phyloP scores from a whole-genome alignment of 2,888 invertebrate genomes.

The Noctua janthe region DNA sequence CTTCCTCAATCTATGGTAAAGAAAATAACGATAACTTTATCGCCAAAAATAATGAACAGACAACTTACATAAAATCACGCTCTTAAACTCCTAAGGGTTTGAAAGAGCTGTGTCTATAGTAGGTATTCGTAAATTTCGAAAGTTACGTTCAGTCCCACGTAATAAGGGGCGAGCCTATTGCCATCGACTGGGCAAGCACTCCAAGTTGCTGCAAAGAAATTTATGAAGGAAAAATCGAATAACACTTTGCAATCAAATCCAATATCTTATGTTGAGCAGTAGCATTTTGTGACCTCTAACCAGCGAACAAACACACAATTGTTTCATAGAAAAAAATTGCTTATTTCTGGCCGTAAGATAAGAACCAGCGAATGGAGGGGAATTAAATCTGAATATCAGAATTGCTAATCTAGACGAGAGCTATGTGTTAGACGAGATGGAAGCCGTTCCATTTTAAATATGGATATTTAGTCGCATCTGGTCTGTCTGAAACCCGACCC shows the following conservation, averaged over 20 bases:
- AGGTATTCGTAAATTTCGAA: neutral
- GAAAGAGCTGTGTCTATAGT: neutral
- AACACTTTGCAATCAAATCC: too few species aligned
- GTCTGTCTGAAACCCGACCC: neutral
- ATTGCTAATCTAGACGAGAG: neutral
- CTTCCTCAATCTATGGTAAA: neutral
- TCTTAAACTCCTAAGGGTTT: neutral
- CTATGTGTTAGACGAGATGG: neutral
- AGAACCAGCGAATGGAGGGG: neutral
- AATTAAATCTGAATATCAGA: neutral
- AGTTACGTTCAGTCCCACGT: neutral
- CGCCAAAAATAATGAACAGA: neutral
- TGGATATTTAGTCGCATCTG: slow-evolving; percentile 16
- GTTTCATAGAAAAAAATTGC: neutral
- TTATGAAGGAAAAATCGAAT: too few species aligned
- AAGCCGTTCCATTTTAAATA: slow-evolving; percentile 1
- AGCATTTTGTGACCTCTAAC: too few species aligned
- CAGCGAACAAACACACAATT: too few species aligned
- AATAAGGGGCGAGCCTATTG: neutral
- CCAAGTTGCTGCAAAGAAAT: neutral
- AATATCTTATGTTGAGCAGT: too few species aligned
- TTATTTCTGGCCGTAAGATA: neutral
- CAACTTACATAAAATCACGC: neutral
- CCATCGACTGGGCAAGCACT: neutral
- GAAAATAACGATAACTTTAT: too few species aligned